Conservation (phyloP, 2,113 vertebrate species). For the Callipepla californica region DNA sequence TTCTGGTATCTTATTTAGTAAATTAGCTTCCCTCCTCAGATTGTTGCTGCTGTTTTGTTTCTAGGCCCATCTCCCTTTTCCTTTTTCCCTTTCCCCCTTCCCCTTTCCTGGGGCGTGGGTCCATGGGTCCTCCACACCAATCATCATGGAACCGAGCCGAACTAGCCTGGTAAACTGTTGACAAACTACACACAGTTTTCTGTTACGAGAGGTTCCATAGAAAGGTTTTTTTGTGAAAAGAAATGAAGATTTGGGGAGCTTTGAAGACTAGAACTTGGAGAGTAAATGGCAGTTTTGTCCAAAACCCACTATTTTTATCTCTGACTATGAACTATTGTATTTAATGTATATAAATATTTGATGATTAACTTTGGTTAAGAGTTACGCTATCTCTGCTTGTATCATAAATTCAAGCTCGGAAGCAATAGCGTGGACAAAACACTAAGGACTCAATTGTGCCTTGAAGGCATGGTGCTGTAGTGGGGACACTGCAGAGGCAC, state of each 20-base stretch:
- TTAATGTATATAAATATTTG: constrained; percentile 73
- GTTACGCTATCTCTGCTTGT: constrained; percentile 51
- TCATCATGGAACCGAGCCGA: too few species aligned
- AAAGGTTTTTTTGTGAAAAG: background rate
- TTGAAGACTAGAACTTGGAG: background rate
- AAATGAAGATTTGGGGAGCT: background rate
- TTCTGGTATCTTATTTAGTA: too few species aligned
- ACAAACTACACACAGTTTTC: background rate
- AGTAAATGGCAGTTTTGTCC: background rate
- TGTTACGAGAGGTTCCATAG: background rate
- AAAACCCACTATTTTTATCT: constrained; percentile 60
- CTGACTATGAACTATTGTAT: constrained; percentile 61
- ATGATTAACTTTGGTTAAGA: constrained; percentile 73
- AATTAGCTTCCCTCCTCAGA: too few species aligned
- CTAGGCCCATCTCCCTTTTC: too few species aligned
- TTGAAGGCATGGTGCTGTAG: background rate
- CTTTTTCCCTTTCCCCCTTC: too few species aligned
- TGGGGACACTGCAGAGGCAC: background rate
- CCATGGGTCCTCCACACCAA: too few species aligned
- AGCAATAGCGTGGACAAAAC: constrained; percentile 67
- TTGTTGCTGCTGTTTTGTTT: too few species aligned
- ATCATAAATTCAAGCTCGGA: constrained; percentile 58
- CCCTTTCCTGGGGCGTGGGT: too few species aligned
- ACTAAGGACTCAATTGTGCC: constrained; percentile 49
- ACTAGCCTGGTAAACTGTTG: too few species aligned